Percentiles rank a stretch among this genome's conserved stretches.
Conservation (phyloP, 2,113 vertebrate species). For the Tapirus terrestris region DNA sequence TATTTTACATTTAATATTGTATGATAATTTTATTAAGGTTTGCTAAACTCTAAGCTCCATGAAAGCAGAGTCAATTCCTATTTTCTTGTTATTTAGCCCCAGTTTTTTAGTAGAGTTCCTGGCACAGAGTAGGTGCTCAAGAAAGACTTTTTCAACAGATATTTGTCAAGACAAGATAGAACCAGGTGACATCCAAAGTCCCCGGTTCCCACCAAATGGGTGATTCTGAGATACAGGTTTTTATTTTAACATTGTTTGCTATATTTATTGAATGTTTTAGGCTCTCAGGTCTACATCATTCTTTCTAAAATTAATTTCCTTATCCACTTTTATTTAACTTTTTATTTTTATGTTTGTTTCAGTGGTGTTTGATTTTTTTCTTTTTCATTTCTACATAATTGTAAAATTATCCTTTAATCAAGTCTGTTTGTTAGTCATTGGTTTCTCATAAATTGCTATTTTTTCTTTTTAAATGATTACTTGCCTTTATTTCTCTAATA, state of each 20-base stretch:
- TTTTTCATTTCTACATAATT: neutral
- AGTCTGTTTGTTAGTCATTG: neutral
- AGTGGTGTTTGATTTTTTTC: neutral
- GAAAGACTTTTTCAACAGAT: neutral
- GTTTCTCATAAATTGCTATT: neutral
- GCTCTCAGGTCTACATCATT: neutral
- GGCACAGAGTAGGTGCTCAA: neutral
- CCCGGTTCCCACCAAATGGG: neutral
- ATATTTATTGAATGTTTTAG: neutral
- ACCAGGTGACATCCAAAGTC: neutral
- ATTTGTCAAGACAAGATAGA: neutral
- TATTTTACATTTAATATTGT: neutral
- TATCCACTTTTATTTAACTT: neutral
- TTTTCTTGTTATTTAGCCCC: neutral
- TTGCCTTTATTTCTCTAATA: constrained; percentile 52
- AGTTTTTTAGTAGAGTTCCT: neutral
- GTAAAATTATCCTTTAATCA: constrained; percentile 25
- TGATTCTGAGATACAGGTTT: neutral
- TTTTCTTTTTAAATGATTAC: constrained; percentile 24
- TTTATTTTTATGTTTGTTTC: neutral
- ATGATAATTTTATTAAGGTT: neutral
- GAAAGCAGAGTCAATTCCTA: fast-evolving
- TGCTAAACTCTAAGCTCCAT: neutral
- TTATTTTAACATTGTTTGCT: neutral
- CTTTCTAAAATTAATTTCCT: neutral